Percentiles rank a stretch among this genome's conserved stretches.
Conservation (phyloP, 2,797 vertebrate species). For the Selene dorsalis region DNA sequence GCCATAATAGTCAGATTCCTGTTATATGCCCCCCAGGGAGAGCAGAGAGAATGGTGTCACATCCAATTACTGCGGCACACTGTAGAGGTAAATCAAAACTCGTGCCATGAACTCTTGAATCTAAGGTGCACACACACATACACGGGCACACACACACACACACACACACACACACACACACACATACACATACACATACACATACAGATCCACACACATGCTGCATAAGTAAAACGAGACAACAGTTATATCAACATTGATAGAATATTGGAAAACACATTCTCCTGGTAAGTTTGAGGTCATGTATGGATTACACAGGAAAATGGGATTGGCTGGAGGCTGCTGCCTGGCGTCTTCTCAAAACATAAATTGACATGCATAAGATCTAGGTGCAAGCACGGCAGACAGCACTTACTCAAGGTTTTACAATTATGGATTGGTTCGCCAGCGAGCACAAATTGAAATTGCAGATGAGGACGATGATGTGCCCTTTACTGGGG, state of each 20-base stretch:
- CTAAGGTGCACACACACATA: constrained; percentile 41
- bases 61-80: constrained; percentile 82
- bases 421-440: constrained; percentile 77
- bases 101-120: constrained; percentile 75
- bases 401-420: constrained; percentile 52
- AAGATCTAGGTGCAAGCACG: constrained; percentile 49
- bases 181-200: constrained; percentile 22
- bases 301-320: constrained; percentile 76
- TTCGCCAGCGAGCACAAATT: constrained; percentile 59
- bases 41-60: constrained; percentile 81
- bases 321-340: constrained; percentile 74
- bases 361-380: constrained; percentile 77
- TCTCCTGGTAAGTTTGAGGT: constrained; percentile 69
- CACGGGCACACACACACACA: constrained; percentile 22
- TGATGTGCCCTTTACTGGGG: constrained; percentile 38
- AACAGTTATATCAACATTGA: constrained; percentile 74
- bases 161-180: constrained; percentile 21
- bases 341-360: constrained; percentile 58
- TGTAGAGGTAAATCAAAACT: constrained; percentile 83
- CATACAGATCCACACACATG: constrained; percentile 7
- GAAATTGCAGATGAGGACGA: constrained; percentile 72
- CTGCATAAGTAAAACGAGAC: constrained; percentile 52
- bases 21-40: constrained; percentile 80
- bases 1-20: constrained; percentile 85
- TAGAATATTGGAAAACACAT: constrained; percentile 78